phyloP scores from a whole-genome alignment of 1,140 invertebrate genomes.

The Sitophilus oryzae region DNA sequence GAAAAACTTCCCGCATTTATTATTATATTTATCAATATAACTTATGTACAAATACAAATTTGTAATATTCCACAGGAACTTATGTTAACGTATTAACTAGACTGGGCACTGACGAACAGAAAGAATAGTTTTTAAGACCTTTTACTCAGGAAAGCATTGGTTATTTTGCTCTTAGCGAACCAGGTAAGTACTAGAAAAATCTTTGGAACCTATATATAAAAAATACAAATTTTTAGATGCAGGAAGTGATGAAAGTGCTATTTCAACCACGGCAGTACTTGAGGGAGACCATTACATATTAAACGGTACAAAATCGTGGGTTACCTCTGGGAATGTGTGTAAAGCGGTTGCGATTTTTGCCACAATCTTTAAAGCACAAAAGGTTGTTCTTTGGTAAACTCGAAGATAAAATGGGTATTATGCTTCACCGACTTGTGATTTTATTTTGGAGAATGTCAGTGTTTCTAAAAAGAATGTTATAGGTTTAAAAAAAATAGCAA shows the following conservation, averaged over 20 bases:
- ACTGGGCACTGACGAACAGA: slow-evolving; percentile 61
- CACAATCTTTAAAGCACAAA: slow-evolving; percentile 65
- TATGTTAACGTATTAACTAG: slow-evolving; percentile 63
- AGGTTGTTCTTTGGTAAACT: slow-evolving; percentile 58
- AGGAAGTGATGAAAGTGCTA: slow-evolving; percentile 72
- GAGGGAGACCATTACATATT: slow-evolving; percentile 60
- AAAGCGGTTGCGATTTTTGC: slow-evolving; percentile 68
- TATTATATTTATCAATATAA: too few relatives aligned
- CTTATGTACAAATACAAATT: too few relatives aligned
- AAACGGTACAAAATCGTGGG: slow-evolving; percentile 77
- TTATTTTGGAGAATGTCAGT: slow-evolving; percentile 67
- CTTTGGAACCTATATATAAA: neutral
- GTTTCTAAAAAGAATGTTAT: slow-evolving; percentile 60
- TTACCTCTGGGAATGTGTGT: slow-evolving; percentile 69
- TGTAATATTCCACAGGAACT: too few relatives aligned
- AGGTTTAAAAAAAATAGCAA: slow-evolving; percentile 39
- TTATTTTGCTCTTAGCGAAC: slow-evolving; percentile 77
- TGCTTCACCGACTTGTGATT: slow-evolving; percentile 65
- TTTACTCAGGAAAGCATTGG: slow-evolving; percentile 65
- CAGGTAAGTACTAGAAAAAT: too few relatives aligned
- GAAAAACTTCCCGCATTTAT: too few relatives aligned
- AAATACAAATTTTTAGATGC: slow-evolving; percentile 41
- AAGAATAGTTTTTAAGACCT: slow-evolving; percentile 59
- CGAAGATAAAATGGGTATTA: slow-evolving; percentile 67
- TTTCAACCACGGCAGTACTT: slow-evolving; percentile 59